phyloP scores from a whole-genome alignment of 1,140 invertebrate species.

The Neuroterus valhalla region DNA sequence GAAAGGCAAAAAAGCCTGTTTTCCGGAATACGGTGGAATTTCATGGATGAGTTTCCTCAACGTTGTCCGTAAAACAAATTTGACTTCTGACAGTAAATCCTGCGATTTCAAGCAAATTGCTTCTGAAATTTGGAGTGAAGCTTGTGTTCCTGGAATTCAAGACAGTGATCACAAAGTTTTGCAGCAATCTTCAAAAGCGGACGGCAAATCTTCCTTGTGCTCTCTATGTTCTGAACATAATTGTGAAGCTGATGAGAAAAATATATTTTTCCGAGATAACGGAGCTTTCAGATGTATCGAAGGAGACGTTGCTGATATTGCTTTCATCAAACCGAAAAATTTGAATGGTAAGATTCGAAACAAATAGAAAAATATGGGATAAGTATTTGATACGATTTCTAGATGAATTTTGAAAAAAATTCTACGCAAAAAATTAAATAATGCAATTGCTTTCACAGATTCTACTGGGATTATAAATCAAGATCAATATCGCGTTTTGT shows the following conservation, averaged over 20 bases:
- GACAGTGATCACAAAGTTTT: constrained; percentile 69
- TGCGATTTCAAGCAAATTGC: constrained; percentile 78
- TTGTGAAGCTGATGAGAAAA: constrained; percentile 71
- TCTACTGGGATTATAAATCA: background rate
- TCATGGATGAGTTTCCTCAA: constrained; percentile 79
- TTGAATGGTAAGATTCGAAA: constrained; percentile 63
- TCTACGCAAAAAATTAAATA: too few species aligned
- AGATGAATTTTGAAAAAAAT: too few species aligned
- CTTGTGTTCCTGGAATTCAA: constrained; percentile 78
- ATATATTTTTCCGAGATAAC: constrained; percentile 80
- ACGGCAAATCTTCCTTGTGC: constrained; percentile 47
- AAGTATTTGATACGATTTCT: background rate
- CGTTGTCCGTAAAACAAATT: constrained; percentile 65
- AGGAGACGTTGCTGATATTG: constrained; percentile 76
- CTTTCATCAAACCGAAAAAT: constrained; percentile 77
- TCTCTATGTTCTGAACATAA: constrained; percentile 56
- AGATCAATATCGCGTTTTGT: constrained; percentile 74
- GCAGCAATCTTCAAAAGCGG: constrained; percentile 6
- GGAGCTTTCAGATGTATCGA: constrained; percentile 78
- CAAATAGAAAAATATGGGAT: background rate
- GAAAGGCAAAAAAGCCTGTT: constrained; percentile 78
- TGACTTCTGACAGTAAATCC: constrained; percentile 66
- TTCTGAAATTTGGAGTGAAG: constrained; percentile 75
- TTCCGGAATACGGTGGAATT: constrained; percentile 79
- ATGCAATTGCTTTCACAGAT: background rate